phyloP scores from a whole-genome alignment of 2,888 invertebrate genomes.

The Lydus trimaculatus region DNA sequence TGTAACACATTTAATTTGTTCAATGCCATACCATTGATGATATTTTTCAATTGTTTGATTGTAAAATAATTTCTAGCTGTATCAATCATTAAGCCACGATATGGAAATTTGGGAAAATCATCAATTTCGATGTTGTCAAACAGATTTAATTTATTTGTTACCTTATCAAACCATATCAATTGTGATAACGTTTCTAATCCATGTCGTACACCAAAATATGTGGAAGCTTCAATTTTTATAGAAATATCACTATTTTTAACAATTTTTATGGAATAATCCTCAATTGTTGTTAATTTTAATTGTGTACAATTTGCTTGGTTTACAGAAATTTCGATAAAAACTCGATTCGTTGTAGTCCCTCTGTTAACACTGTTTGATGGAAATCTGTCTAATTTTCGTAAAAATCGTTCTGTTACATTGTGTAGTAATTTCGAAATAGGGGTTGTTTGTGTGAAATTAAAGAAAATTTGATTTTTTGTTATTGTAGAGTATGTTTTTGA shows the following conservation, averaged over 20 bases:
- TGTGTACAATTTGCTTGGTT: constrained; percentile 54
- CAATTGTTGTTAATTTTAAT: constrained; percentile 71
- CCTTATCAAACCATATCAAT: constrained; percentile 76
- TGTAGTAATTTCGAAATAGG: constrained; percentile 58
- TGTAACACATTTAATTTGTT: constrained; percentile 90
- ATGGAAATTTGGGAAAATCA: constrained; percentile 79
- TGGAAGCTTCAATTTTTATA: constrained; percentile 66
- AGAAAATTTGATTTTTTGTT: constrained; percentile 62
- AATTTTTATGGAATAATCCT: constrained; percentile 65
- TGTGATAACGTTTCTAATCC: constrained; percentile 78
- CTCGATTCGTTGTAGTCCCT: neutral
- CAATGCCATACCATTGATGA: constrained; percentile 85
- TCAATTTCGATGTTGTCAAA: constrained; percentile 69
- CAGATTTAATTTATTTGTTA: constrained; percentile 66
- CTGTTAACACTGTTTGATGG: constrained; percentile 1
- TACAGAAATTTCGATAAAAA: constrained; percentile 13
- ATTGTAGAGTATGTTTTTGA: constrained; percentile 68
- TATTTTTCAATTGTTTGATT: constrained; percentile 70
- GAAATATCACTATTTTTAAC: constrained; percentile 62
- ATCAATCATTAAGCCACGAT: constrained; percentile 87
- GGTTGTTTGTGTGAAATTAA: constrained; percentile 58
- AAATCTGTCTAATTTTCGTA: constrained; percentile 33
- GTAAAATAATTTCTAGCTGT: constrained; percentile 88
- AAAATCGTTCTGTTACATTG: constrained; percentile 63
- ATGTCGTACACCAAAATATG: constrained; percentile 78